These are phyloP conservation scores for Perdita meconis DNA, from an alignment of 2,888 invertebrate genomes.

Conservation along the genomic window DNA sequence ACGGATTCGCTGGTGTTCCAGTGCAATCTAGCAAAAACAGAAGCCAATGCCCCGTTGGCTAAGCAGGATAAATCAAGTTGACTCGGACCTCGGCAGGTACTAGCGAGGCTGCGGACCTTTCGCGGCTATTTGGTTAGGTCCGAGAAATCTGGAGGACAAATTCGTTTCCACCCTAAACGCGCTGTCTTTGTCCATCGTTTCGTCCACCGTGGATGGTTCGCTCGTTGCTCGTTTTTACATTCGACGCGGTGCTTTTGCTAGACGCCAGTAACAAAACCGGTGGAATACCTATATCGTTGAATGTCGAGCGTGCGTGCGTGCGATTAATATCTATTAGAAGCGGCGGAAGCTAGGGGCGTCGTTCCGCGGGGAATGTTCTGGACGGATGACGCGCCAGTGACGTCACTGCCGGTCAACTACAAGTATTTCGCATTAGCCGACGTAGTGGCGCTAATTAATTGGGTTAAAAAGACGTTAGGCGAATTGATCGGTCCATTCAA, in stretches of 20 bases:
- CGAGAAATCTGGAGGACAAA: conserved; percentile 56
- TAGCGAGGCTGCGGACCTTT: background rate
- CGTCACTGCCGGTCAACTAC: conserved; percentile 83
- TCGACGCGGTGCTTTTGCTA: no score
- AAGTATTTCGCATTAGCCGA: conserved; percentile 83
- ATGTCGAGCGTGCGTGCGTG: conserved; percentile 45
- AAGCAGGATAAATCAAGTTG: conserved; percentile 61
- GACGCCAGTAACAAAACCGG: conserved; percentile 44
- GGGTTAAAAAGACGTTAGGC: conserved; percentile 83
- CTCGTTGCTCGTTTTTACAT: no score
- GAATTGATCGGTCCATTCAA: conserved; percentile 78
- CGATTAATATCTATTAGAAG: conserved; percentile 83
- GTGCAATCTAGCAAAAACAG: conserved; percentile 67
- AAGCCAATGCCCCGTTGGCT: conserved; percentile 65
- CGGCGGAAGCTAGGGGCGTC: conserved; percentile 75
- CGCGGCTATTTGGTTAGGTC: conserved; percentile 52
- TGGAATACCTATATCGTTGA: conserved; percentile 25
- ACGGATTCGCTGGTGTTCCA: conserved; percentile 67
- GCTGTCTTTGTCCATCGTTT: background rate
- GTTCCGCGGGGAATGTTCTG: conserved; percentile 47
- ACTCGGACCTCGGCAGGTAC: conserved; percentile 61
- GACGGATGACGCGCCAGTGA: conserved; percentile 76
- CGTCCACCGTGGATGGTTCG: background rate
- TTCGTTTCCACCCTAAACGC: conserved; percentile 58
- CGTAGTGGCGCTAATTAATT: conserved; percentile 79